Percentiles rank a stretch among this genome's conserved stretches.
Conservation (phyloP, 2,888 invertebrate genomes). For the Esperia sulphurella region DNA sequence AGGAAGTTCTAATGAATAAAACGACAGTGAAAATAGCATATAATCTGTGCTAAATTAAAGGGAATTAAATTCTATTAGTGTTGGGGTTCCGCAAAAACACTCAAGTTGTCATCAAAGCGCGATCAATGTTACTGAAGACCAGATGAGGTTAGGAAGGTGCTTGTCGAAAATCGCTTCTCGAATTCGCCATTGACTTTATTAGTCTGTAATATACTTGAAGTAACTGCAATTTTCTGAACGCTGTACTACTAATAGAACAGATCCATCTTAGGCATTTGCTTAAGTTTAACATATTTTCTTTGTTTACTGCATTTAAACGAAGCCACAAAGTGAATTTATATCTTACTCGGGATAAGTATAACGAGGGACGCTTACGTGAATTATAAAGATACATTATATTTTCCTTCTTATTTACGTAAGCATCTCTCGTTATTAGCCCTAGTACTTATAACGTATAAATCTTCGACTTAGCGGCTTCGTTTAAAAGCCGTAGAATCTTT, state of each 20-base stretch:
- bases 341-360: slow-evolving; percentile 27
- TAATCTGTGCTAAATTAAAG: slow-evolving; percentile 37
- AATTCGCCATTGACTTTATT: too few relatives aligned
- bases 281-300: too few relatives aligned
- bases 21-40: slow-evolving; percentile 29
- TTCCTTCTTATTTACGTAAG: too few relatives aligned
- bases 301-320: slow-evolving; percentile 32
- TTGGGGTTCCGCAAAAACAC: slow-evolving; percentile 30
- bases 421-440: too few relatives aligned
- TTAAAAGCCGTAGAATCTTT: too few relatives aligned
- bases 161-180: not conserved
- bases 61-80: slow-evolving; percentile 64
- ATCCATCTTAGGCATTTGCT: too few relatives aligned
- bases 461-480: too few relatives aligned
- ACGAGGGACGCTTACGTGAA: slow-evolving; percentile 19
- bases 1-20: slow-evolving; percentile 60
- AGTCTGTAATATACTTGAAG: too few relatives aligned
- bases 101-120: slow-evolving; percentile 54
- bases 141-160: not conserved
- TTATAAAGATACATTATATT: too few relatives aligned
- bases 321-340: slow-evolving; percentile 57
- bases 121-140: slow-evolving; percentile 22
- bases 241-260: too few relatives aligned
- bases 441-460: too few relatives aligned
- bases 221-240: too few relatives aligned